phyloP scores from a whole-genome alignment of 2,113 vertebrate genomes.

The Stigmatopora nigra region DNA sequence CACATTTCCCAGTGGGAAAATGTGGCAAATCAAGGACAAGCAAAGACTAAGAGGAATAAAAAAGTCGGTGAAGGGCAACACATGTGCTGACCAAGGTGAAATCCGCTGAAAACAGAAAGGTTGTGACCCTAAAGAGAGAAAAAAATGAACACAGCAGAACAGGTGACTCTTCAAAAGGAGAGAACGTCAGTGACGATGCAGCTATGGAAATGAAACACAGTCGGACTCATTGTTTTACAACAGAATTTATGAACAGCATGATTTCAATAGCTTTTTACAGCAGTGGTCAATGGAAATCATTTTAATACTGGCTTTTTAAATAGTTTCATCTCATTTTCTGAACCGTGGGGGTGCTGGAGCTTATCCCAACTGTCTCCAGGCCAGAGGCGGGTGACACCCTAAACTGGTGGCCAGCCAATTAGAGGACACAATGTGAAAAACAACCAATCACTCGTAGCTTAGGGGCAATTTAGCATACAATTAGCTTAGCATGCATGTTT shows the following conservation, averaged over 20 bases:
- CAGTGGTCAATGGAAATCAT: not conserved
- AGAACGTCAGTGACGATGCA: not conserved
- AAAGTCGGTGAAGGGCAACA: slow-evolving; percentile 28
- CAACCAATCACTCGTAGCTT: no score
- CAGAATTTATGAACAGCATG: not conserved
- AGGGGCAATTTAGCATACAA: no score
- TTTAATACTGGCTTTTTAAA: no score
- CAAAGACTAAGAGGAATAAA: slow-evolving; percentile 3
- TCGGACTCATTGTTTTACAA: not conserved
- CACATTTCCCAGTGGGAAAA: not conserved
- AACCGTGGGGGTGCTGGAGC: no score
- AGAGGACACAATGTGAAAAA: no score
- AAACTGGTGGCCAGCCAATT: no score
- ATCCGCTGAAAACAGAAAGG: slow-evolving; percentile 22
- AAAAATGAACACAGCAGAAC: slow-evolving; percentile 14
- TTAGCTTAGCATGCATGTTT: no score
- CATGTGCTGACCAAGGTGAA: slow-evolving; percentile 38
- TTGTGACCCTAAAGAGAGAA: slow-evolving; percentile 11
- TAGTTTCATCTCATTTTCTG: no score
- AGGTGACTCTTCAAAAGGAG: slow-evolving; percentile 38
- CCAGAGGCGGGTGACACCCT: no score
- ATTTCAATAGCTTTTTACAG: not conserved
- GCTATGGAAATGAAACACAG: not conserved
- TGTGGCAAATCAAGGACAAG: slow-evolving; percentile 6
- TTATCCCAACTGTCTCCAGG: no score